These are phyloP conservation scores for Napeogenes sylphis DNA, from an alignment of 2,888 invertebrate species.

Conservation along the genomic window DNA sequence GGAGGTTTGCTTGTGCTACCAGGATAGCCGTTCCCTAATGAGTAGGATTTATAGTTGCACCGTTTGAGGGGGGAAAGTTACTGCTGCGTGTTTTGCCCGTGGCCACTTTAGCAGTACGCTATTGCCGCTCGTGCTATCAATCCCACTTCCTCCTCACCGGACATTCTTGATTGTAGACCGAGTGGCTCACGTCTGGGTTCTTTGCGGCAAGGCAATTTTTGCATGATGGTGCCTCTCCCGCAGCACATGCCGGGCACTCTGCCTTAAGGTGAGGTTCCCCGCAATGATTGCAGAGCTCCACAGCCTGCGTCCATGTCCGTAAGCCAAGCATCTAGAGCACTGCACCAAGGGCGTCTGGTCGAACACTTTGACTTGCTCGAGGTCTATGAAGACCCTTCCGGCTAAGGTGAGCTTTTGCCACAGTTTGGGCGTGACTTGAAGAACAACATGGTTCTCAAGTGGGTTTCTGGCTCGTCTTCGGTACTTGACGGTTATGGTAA, in stretches of 20 bases:
- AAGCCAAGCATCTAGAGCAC: too few species aligned
- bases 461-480: slow-evolving; percentile 13
- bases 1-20: slow-evolving; percentile 13
- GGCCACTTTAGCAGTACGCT: too few species aligned
- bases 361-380: slow-evolving; percentile 5
- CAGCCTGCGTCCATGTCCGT: too few species aligned
- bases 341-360: too few species aligned
- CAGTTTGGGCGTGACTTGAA: slow-evolving; percentile 12
- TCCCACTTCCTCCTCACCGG: slow-evolving; percentile 22
- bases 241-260: slow-evolving; percentile 8
- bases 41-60: too few species aligned
- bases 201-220: slow-evolving; percentile 21
- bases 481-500: slow-evolving; percentile 6
- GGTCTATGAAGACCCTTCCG: slow-evolving; percentile 4
- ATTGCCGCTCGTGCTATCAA: slow-evolving; percentile 14
- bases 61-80: too few species aligned
- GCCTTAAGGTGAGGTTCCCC: neutral
- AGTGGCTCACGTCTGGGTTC: slow-evolving; percentile 9
- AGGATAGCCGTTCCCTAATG: too few species aligned
- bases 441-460: slow-evolving; percentile 8
- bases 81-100: too few species aligned
- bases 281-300: slow-evolving; percentile 11
- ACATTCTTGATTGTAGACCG: slow-evolving; percentile 19
- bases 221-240: slow-evolving; percentile 11
- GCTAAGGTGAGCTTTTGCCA: slow-evolving; percentile 8